Base-by-base conservation (phyloP, 2,797 vertebrate genomes). In the Acomys russatus region DNA sequence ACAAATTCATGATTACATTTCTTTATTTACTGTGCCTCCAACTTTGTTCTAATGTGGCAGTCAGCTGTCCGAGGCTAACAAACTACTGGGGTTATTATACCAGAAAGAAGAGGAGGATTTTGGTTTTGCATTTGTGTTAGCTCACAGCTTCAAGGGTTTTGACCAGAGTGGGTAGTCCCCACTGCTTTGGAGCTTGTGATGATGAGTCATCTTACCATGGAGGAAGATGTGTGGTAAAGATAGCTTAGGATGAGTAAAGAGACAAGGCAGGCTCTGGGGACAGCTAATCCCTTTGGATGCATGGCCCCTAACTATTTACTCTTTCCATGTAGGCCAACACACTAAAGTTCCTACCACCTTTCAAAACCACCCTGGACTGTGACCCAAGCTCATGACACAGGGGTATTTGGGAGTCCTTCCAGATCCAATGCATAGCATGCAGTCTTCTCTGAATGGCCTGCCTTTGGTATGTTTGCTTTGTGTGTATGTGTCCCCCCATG, bases 1-100 rank as follows among this genome's bases (percentile, higher is more conserved):
- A 79, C 61, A 79, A 85, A 56, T 85, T 88, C 49, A 73, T 64
- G 4, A 61, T 63, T 84, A 7, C 38, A 17, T 49, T 7, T 87
- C 38, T 90, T 93, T 87, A 68, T 94, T 88, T 82, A 49, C 14
- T 54, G 11, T 74, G 66, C 51, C 77, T 64, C 28, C 76, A 88
- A 10, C 18, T 49, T 0, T 70, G 56, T 22, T 25, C 30, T 23
- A 28, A 3, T 25, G 1, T 68, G 11, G 44, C 44, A 38, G 28
- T 61, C 25, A 77, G n/a, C 6, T 87, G 54, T 74, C 10, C 49
- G 35, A 76, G 59, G 49, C 4, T 9, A 88, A 63, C 30, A 89
- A 63, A 77, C 11, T 33, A 44, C 4, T 44, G 54, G 49, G 71
- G 28, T 23, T 61, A 17, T 88, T 35, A 12, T 2, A 10, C 25